Evolutionary conservation across 2,888 invertebrate genomes (phyloP), one percentile per base, ranked within the genome.

Genomic region (Melangyna quadrimaculata): DNA sequence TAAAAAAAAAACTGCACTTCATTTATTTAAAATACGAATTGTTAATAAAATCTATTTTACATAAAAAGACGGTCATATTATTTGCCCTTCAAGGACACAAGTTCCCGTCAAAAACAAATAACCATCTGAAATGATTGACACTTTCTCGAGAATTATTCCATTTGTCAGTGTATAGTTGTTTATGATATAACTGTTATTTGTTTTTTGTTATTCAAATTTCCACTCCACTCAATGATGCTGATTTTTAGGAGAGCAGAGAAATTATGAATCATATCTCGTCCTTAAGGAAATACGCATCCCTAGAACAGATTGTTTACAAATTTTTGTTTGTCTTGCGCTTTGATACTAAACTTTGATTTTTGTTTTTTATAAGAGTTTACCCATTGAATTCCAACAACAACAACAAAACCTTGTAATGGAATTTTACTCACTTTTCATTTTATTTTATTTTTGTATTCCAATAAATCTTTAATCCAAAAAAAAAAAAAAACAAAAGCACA

Each of bases 311-410:
- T 63, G 61, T 63, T 63, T 63, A 63, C 61, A 63, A 8, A 27
- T 51, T 45, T 51, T 51, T 51, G 51, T 51, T 51, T 51, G 79
- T 29, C 83, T 32, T 84, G 83, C 79, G 74, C 83, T 71, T 74
- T 79, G 24, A 27, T 43, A 22, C 63, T 57, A 45, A 43, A 22
- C 40, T 29, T 40, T 24, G 3, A 63, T 29, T 27, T 8, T 40
- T 45, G 37, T 40, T 48, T 65, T 14, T 12, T n/a, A 12, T 32
- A 35, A 14, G 51, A 69, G 19, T 61, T 48, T 27, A 32, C 69
- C 71, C 72, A 51, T 14, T 53, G 8, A 27, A 65, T 55, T 70
- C 53, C 70, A 55, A 70, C 10, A 19, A 55, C 2, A 14, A 45
- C 19, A 45, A 43, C 7, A 43, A 51, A 14, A n/a, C n/a, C 24